Percentiles rank a stretch among this genome's conserved stretches.
phyloP scores from a whole-genome alignment of 2,113 vertebrate species.

The Antennarius striatus region DNA sequence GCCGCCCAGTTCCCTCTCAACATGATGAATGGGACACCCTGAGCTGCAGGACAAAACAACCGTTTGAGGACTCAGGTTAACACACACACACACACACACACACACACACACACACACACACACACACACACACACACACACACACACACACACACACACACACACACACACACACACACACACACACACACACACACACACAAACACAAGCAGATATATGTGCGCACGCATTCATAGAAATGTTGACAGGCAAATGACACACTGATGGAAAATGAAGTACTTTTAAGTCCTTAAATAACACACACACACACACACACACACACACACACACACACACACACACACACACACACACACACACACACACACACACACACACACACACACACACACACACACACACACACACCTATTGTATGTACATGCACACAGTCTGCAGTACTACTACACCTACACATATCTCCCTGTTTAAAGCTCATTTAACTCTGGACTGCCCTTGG shows the following conservation, averaged over 20 bases:
- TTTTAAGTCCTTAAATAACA: conserved; percentile 61
- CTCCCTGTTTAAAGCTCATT: conserved; percentile 61
- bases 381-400: conserved; percentile 32
- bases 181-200: conserved; percentile 25
- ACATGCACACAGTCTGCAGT: conserved; percentile 1
- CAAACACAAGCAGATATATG: conserved; percentile 22
- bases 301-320: conserved; percentile 24
- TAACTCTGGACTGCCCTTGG: conserved; percentile 60
- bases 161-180: conserved; percentile 23
- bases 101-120: conserved; percentile 22
- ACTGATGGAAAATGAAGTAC: conserved; percentile 62
- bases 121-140: no score
- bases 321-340: conserved; percentile 29
- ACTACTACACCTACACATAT: conserved; percentile 53
- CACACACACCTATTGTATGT: background rate
- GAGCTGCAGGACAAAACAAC: conserved; percentile 72
- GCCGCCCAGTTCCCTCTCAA: conserved; percentile 62
- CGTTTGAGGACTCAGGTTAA: conserved; percentile 62
- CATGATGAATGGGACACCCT: conserved; percentile 77
- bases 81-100: conserved; percentile 23
- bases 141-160: conserved; percentile 23
- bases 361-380: conserved; percentile 33
- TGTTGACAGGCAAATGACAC: conserved; percentile 65
- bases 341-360: conserved; percentile 33
- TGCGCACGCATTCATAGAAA: conserved; percentile 32